Conservation (phyloP, 2,113 vertebrate species). For the Limanda limanda region DNA sequence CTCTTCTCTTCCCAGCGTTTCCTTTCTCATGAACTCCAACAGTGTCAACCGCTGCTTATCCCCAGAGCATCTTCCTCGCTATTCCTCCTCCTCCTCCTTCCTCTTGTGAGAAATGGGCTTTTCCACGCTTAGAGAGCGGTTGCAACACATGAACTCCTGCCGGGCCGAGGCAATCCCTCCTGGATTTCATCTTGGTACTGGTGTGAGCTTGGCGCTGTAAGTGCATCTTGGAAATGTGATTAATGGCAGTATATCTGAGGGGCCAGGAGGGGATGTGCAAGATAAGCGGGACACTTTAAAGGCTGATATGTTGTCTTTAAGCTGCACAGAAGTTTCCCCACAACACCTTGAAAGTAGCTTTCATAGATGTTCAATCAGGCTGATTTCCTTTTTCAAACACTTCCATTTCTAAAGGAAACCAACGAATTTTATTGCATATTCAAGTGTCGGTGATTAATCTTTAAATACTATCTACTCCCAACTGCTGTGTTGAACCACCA, state of each 20-base stretch:
- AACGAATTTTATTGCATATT: neutral
- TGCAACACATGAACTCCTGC: slow-evolving; percentile 61
- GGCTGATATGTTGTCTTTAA: slow-evolving; percentile 21
- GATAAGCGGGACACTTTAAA: slow-evolving; percentile 9
- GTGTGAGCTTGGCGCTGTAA: slow-evolving; percentile 19
- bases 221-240: slow-evolving; percentile 32
- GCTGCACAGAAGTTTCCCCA: neutral
- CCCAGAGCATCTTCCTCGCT: slow-evolving; percentile 50
- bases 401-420: neutral
- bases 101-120: slow-evolving; percentile 55
- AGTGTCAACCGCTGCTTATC: slow-evolving; percentile 48
- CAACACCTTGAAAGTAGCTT: neutral
- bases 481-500: slow-evolving; percentile 16
- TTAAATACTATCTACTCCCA: slow-evolving; percentile 9
- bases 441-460: slow-evolving; percentile 16
- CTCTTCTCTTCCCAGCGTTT: slow-evolving; percentile 33
- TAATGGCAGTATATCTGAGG: slow-evolving; percentile 1
- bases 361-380: slow-evolving; percentile 12
- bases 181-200: slow-evolving; percentile 38
- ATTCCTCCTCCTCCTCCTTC: slow-evolving; percentile 31
- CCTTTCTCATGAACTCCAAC: slow-evolving; percentile 75
- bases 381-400: neutral
- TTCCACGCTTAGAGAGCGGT: slow-evolving; percentile 25
- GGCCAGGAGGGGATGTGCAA: neutral
- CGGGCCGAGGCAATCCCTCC: slow-evolving; percentile 45